These are phyloP conservation scores for Tethya wilhelma DNA, from an alignment of 37 sponge, comb jelly and placozoan genomes.

Conservation along the genomic window DNA sequence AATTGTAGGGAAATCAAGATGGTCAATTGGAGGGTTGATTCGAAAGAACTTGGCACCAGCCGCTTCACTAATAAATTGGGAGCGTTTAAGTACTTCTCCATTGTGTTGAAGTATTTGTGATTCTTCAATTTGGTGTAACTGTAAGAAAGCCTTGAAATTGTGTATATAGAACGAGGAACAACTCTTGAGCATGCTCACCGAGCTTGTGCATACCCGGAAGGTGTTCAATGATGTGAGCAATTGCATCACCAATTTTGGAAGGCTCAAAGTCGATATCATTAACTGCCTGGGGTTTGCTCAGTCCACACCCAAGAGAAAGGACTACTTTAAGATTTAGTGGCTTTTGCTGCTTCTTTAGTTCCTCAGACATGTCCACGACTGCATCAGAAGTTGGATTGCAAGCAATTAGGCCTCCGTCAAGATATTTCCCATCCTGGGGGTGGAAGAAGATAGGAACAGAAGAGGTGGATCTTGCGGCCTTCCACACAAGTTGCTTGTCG, in stretches of 20 bases:
- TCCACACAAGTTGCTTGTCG: too few relatives aligned
- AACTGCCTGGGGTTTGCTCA: neutral
- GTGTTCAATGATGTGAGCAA: too few relatives aligned
- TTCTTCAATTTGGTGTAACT: constrained; percentile 4
- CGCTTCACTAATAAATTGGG: constrained; percentile 11
- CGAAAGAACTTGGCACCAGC: constrained; percentile 12
- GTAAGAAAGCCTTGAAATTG: neutral
- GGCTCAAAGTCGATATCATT: too few relatives aligned
- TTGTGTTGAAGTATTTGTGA: constrained; percentile 21
- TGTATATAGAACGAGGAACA: too few relatives aligned
- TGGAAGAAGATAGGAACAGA: constrained; percentile 61
- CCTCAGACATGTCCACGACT: constrained; percentile 48
- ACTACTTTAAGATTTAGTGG: constrained; percentile 24
- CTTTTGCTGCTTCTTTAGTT: constrained; percentile 1
- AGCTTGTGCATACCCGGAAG: too few relatives aligned
- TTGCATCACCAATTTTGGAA: too few relatives aligned
- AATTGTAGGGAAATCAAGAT: constrained; percentile 12
- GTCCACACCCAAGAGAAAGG: too few relatives aligned
- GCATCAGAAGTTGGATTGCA: constrained; percentile 56
- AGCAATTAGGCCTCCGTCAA: constrained; percentile 67
- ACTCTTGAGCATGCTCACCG: too few relatives aligned
- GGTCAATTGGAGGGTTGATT: constrained; percentile 12
- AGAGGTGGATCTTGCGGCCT: constrained; percentile 41
- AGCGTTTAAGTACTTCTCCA: constrained; percentile 23
- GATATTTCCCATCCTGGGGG: too few relatives aligned